These are phyloP conservation scores for Xestia sexstrigata DNA, from an alignment of 2,888 invertebrate species.

Conservation along the genomic window DNA sequence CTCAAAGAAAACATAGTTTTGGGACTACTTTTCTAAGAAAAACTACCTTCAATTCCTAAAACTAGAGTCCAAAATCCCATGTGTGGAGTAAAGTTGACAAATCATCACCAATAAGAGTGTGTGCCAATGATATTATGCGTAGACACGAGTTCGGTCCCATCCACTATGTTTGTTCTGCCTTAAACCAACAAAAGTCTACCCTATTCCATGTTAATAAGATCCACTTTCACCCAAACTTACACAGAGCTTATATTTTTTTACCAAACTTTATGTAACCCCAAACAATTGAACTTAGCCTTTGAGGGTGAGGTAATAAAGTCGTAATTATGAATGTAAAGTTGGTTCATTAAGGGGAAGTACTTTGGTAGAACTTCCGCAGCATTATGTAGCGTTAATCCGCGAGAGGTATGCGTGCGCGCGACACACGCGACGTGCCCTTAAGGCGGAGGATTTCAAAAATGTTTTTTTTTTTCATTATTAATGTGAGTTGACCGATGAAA, in stretches of 20 bases:
- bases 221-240: conserved; percentile 49
- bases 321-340: conserved; percentile 73
- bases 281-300: conserved; percentile 67
- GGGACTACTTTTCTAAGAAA: conserved; percentile 28
- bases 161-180: conserved; percentile 64
- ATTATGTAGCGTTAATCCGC: conserved; percentile 84
- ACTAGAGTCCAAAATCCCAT: conserved; percentile 67
- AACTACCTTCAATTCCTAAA: conserved; percentile 34
- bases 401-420: conserved; percentile 82
- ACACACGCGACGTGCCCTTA: conserved; percentile 75
- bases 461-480: conserved; percentile 60
- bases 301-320: conserved; percentile 70
- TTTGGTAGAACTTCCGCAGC: conserved; percentile 78
- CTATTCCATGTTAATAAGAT: conserved; percentile 52
- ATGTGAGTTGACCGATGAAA: conserved; percentile 78
- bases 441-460: conserved; percentile 81
- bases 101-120: conserved; percentile 85
- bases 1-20: conserved; percentile 78
- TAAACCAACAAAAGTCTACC: conserved; percentile 58
- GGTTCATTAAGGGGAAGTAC: conserved; percentile 81
- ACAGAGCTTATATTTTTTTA: conserved; percentile 59
- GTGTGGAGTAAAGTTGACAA: conserved; percentile 81
- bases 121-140: conserved; percentile 88
- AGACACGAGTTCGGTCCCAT: conserved; percentile 83
- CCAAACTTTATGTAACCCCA: conserved; percentile 57